Conservation (phyloP, 2,797 vertebrate species). For the Hapalemur alaotrensis region DNA sequence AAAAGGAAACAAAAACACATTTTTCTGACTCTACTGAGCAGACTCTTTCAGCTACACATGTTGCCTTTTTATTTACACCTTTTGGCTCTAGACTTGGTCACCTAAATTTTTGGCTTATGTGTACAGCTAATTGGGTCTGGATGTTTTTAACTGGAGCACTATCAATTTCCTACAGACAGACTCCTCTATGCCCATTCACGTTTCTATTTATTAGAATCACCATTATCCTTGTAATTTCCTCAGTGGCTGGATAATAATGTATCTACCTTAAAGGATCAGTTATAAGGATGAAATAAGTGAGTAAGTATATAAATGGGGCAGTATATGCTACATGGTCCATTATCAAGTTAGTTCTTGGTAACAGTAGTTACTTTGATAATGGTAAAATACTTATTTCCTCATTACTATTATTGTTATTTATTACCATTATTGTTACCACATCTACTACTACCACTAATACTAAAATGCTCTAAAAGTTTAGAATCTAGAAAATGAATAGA, state of each 20-base stretch:
- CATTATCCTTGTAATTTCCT: not conserved
- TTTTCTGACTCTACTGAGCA: not conserved
- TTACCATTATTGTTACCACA: not conserved
- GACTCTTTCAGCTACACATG: not conserved
- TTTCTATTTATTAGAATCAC: constrained; percentile 13
- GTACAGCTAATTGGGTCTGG: not conserved
- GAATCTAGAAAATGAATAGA: not conserved
- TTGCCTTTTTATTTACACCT: not conserved
- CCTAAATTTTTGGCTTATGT: not conserved
- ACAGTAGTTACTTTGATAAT: not conserved
- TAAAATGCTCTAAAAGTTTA: constrained; percentile 21
- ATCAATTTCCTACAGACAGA: not conserved
- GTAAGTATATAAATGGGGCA: not conserved
- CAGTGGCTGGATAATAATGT: not conserved
- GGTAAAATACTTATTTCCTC: not conserved
- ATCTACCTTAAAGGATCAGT: not conserved
- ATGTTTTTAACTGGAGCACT: not conserved
- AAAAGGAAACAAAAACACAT: not conserved
- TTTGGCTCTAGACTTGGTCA: not conserved
- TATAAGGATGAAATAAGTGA: not conserved
- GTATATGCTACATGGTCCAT: not conserved
- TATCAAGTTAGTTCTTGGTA: not conserved
- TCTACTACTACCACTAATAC: not conserved
- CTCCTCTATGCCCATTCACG: not conserved
- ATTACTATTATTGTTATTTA: not conserved